Evolutionary conservation across 2,113 vertebrate genomes (phyloP).

Genomic region (Acrocephalus kingi): DNA sequence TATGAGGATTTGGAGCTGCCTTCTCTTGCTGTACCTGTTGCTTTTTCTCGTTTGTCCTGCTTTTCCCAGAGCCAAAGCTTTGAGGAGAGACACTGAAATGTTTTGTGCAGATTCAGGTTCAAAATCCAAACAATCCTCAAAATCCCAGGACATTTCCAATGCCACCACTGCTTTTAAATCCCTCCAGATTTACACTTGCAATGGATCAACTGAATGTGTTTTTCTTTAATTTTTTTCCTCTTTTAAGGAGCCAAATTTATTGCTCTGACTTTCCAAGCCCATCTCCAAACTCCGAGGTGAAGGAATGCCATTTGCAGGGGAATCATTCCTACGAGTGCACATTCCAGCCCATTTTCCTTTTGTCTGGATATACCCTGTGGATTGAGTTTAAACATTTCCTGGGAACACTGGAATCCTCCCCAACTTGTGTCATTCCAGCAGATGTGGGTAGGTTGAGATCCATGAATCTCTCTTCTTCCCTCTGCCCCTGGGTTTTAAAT

Average conservation of each 20-base stretch:
- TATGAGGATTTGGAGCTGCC: neutral
- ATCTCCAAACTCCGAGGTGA: conserved; percentile 65
- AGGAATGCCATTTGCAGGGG: conserved; percentile 62
- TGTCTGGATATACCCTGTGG: conserved; percentile 91
- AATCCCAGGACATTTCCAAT: neutral
- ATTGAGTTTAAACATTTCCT: conserved; percentile 77
- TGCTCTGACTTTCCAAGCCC: conserved; percentile 77
- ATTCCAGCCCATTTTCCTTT: conserved; percentile 81
- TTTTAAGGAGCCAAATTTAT: conserved; percentile 75
- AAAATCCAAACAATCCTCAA: neutral
- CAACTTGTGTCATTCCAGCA: conserved; percentile 81
- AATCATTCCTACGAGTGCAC: conserved; percentile 78
- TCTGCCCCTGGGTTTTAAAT: neutral
- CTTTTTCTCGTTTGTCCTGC: neutral
- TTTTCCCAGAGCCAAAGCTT: neutral
- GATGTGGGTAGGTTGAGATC: conserved; percentile 82
- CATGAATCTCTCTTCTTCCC: neutral
- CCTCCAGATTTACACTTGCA: neutral
- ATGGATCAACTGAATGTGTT: neutral
- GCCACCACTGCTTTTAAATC: neutral
- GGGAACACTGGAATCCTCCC: conserved; percentile 81
- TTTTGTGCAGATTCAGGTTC: neutral
- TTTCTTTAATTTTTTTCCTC: neutral
- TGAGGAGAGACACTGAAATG: neutral
- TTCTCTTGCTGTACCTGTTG: neutral